Base-by-base conservation (phyloP, 2,797 vertebrate genomes). In the Fringilla coelebs region DNA sequence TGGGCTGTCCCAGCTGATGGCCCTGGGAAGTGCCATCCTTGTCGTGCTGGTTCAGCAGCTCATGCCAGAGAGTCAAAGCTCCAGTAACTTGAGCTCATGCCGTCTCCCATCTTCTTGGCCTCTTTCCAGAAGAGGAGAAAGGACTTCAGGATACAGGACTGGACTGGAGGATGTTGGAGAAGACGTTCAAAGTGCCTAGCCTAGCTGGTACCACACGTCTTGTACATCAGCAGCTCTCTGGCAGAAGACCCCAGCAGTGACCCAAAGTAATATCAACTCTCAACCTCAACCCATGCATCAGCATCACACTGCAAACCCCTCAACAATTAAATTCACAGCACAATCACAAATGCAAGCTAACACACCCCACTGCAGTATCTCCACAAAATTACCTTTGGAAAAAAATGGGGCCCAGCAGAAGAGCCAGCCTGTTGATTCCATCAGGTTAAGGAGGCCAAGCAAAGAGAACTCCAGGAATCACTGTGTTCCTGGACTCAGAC, bases 171-270 rank as follows among this genome's bases (percentile, higher is more conserved):
- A 17, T 34, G 18, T 6, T 41, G 41, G 17, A 61, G 41, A 85
- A 81, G 29, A 8, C 51, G 28, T 31, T 63, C 63, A 32, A 55
- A 58, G n/a, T 85, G 24, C 11, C 10, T 36, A n/a, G 10, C 14
- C 32, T 57, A 51, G 29, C 43, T 80, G n/a, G 40, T 72, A 63
- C 8, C 7, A 63, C 29, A 14, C 0, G 0, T 3, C n/a, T 48
- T 11, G 9, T 19, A 29, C 54, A 65, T 31, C 14, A 29, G 36
- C 32, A 85, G 10, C 61, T 83, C 48, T 26, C 16, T 20, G 26
- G 32, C 45, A 72, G 38, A 81, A 76, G 31, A 11, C 7, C 34
- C 38, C 60, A 52, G 32, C 45, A 58, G 36, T 13, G 43, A 63
- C 21, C 13, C 21, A 29, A 73, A 54, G 18, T 21, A 74, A 58